Evolutionary conservation across 2,113 vertebrate species (phyloP).

Genomic region (Sapayoa aenigma): DNA sequence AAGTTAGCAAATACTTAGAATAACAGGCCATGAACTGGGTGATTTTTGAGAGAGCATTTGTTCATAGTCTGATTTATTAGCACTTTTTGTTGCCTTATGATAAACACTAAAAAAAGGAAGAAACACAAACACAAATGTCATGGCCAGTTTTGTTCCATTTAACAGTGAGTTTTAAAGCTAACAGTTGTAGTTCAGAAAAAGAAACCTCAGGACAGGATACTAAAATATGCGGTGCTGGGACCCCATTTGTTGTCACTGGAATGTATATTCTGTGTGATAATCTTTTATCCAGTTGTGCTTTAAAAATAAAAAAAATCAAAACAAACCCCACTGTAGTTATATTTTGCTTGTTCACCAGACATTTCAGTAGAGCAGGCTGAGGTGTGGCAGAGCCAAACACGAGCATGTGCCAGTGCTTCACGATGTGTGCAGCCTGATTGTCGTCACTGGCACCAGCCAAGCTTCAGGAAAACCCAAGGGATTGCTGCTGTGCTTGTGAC

Average conservation of each 20-base stretch:
- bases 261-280: neutral
- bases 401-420: neutral
- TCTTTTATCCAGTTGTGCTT: neutral
- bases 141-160: neutral
- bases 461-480: neutral
- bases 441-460: neutral
- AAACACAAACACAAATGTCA: neutral
- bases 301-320: neutral
- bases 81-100: conserved; percentile 4
- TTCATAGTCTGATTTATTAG: conserved; percentile 45
- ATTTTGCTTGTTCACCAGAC: neutral
- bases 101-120: neutral
- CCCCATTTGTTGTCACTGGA: neutral
- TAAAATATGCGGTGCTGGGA: neutral
- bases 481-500: neutral
- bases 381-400: neutral
- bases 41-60: conserved; percentile 51
- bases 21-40: neutral
- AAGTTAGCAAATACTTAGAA: neutral
- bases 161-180: neutral
- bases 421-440: accelerated
- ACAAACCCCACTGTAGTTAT: neutral
- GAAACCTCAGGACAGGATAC: neutral
- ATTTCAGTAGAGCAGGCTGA: neutral
- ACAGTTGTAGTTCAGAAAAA: neutral